phyloP scores from a whole-genome alignment of 1,140 invertebrate genomes.

The Hylaeus volcanicus region DNA sequence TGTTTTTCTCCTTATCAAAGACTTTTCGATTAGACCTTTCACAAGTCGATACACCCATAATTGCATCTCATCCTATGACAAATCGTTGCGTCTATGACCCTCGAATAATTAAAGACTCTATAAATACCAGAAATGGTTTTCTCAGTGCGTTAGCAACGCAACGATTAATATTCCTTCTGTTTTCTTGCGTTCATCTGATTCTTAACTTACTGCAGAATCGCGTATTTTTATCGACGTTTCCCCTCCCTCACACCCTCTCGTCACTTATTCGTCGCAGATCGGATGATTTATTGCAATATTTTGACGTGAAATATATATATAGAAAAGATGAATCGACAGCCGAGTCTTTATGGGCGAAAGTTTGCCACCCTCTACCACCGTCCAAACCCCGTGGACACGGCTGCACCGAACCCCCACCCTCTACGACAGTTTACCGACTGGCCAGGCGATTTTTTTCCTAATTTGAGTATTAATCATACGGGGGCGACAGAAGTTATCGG shows the following conservation, averaged over 20 bases:
- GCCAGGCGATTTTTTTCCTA: constrained; percentile 68
- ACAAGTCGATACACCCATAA: no score
- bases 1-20: no score
- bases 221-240: constrained; percentile 3
- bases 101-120: constrained; percentile 11
- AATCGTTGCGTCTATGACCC: not conserved
- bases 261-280: constrained; percentile 68
- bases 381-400: constrained; percentile 22
- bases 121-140: constrained; percentile 52
- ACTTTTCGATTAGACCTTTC: no score
- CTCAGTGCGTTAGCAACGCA: constrained; percentile 37
- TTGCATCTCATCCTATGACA: no score
- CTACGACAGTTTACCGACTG: constrained; percentile 38
- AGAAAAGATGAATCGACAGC: constrained; percentile 79
- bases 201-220: constrained; percentile 57
- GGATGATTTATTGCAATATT: constrained; percentile 81
- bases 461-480: constrained; percentile 75
- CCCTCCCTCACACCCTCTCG: constrained; percentile 25
- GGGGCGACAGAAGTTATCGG: constrained; percentile 59
- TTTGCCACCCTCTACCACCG: constrained; percentile 71
- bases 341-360: constrained; percentile 76
- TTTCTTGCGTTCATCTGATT: constrained; percentile 48
- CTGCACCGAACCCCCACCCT: constrained; percentile 7
- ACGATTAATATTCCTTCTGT: constrained; percentile 76
- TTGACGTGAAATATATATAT: constrained; percentile 78